Evolutionary conservation across 1,140 invertebrate species (phyloP), one percentile per base, ranked within the genome.

Genomic region (Mamestra configurata): DNA sequence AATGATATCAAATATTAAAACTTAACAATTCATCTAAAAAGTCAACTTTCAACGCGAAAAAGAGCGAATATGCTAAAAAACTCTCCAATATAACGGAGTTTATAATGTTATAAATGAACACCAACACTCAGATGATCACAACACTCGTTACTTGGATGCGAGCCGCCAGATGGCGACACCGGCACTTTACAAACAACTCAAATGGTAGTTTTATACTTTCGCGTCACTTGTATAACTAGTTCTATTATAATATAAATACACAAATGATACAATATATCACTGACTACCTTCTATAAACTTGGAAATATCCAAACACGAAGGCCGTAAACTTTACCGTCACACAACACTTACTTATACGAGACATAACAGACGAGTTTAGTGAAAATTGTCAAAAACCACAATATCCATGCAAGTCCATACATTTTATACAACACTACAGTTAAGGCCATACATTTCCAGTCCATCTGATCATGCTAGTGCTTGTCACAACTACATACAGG

Each of bases 361-460:
- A 53, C 40, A 15, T 53, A 13, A 37, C 31, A 55, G 46, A 5
- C 1, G 7, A 22, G 10, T 46, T 51, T 71, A 46, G 18, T 27
- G 13, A 22, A 57, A 27, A 15, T 27, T 15, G 22, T 27, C 15
- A 51, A 27, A 71, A 15, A 20, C 24, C 24, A 35, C 37, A 22
- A 40, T 18, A 22, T 51, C 3, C 40, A 43, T 57, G 20, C 71
- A 73, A 35, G 20, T 72, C 31, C 24, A 53, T 37, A 72, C 51
- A 59, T 75, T 59, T 53, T 53, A 75, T 75, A 59, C 72, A 75
- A 75, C 13, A 5, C 37, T 75, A 59, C 11, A 49, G 27, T 31
- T 83, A 83, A 83, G 82, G 82, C 82, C 79, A 80, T 78, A 68
- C 35, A 80, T 76, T 43, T 55, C 66, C 82, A 83, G 82, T 83